These are phyloP conservation scores for Ia io DNA, from an alignment of 2,113 vertebrate genomes.

Conservation along the genomic window DNA sequence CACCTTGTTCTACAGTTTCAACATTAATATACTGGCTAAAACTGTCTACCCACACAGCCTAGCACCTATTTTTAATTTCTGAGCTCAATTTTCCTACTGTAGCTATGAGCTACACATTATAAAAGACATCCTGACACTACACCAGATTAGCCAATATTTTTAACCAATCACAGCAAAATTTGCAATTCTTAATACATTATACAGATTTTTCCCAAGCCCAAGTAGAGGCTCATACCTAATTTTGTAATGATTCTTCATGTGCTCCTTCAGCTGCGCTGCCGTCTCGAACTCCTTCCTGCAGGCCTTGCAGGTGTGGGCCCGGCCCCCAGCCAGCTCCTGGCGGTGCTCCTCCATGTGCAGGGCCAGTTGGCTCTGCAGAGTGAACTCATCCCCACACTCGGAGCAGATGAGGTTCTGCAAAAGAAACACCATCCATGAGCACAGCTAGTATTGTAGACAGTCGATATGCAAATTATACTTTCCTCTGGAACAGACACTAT, in stretches of 20 bases:
- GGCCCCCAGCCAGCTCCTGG: conserved; percentile 90
- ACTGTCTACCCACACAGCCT: neutral
- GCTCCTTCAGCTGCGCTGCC: conserved; percentile 90
- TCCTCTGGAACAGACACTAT: neutral
- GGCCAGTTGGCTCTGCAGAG: conserved; percentile 95
- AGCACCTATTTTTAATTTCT: fast-evolving
- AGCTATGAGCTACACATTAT: fast-evolving
- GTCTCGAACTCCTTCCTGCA: conserved; percentile 92
- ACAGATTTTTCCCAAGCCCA: neutral
- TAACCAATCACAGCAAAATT: fast-evolving
- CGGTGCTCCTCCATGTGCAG: conserved; percentile 95
- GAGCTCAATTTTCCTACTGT: too few relatives aligned
- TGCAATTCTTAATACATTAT: fast-evolving
- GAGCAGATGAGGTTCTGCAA: conserved; percentile 95
- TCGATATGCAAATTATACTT: fast-evolving
- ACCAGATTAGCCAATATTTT: neutral
- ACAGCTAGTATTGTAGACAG: fast-evolving
- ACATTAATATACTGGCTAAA: neutral
- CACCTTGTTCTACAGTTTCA: neutral
- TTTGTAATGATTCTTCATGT: conserved; percentile 93
- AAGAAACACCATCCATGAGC: conserved; percentile 17
- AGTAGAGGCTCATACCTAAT: conserved; percentile 84
- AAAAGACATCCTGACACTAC: too few relatives aligned
- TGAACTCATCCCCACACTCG: conserved; percentile 98
- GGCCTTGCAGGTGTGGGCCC: conserved; percentile 89